These are phyloP conservation scores for Telenomus remus DNA, from an alignment of 1,140 invertebrate species.

Conservation along the genomic window DNA sequence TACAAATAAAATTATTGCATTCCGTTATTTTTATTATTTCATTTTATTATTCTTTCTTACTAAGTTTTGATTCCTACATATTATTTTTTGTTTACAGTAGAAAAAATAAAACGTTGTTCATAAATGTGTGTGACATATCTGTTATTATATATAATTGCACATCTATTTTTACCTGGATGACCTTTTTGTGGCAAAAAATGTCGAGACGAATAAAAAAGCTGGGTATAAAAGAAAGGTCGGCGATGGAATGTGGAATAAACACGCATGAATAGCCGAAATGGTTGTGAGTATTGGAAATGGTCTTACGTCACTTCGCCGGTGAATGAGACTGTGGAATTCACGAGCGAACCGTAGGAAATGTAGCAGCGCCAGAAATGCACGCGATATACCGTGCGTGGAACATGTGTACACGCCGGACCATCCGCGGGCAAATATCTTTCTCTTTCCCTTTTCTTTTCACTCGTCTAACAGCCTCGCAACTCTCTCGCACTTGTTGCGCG, in stretches of 20 bases:
- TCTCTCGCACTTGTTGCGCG: constrained; percentile 31
- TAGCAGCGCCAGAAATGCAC: constrained; percentile 26
- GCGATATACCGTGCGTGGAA: constrained; percentile 2
- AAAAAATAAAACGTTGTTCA: too few relatives aligned
- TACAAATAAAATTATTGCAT: constrained; percentile 7
- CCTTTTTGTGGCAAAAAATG: too few relatives aligned
- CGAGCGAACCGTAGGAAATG: constrained; percentile 34
- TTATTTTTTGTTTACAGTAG: too few relatives aligned
- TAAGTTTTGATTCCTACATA: too few relatives aligned
- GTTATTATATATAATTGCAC: too few relatives aligned
- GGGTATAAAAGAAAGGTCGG: constrained; percentile 3
- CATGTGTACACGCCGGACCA: constrained; percentile 14
- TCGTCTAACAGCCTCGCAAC: constrained; percentile 31
- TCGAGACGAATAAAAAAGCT: too few relatives aligned
- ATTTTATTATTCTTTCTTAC: too few relatives aligned
- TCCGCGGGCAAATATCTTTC: constrained; percentile 32
- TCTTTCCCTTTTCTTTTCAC: constrained; percentile 50
- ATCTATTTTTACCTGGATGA: too few relatives aligned
- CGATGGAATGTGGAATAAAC: constrained; percentile 26
- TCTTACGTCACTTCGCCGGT: constrained; percentile 40
- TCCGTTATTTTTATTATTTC: neutral
- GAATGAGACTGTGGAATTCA: constrained; percentile 51
- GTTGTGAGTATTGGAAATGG: constrained; percentile 23
- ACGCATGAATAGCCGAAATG: constrained; percentile 30
- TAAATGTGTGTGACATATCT: too few relatives aligned